Evolutionary conservation across 2,888 invertebrate species (phyloP).

Genomic region (Drosophila merina): DNA sequence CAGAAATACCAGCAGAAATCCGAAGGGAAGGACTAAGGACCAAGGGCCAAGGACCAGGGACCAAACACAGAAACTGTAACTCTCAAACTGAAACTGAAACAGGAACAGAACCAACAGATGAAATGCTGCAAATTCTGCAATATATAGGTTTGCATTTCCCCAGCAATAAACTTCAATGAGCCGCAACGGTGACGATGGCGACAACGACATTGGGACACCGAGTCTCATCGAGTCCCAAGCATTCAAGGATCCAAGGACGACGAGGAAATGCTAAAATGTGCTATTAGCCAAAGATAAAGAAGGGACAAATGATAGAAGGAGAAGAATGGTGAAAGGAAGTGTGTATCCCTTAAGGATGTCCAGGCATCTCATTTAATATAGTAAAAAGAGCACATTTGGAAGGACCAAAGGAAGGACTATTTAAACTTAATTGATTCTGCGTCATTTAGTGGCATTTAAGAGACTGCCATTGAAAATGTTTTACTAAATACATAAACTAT

Average conservation of each 20-base stretch:
- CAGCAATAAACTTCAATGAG: slow-evolving; percentile 74
- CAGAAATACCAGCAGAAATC: slow-evolving; percentile 10
- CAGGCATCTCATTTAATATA: slow-evolving; percentile 3
- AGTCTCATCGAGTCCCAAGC: background rate
- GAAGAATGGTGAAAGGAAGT: background rate
- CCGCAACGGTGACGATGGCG: slow-evolving; percentile 47
- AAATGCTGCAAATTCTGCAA: slow-evolving; percentile 63
- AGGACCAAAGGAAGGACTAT: background rate
- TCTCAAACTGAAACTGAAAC: slow-evolving; percentile 7
- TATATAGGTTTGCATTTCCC: slow-evolving; percentile 74
- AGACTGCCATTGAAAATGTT: background rate
- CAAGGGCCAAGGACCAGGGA: background rate
- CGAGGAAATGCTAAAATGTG: slow-evolving; percentile 68
- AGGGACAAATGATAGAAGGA: slow-evolving; percentile 46
- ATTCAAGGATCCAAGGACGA: slow-evolving; percentile 25
- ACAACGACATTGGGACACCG: slow-evolving; percentile 11
- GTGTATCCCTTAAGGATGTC: background rate
- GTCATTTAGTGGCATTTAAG: background rate
- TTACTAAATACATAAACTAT: background rate
- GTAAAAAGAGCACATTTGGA: background rate
- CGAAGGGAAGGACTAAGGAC: background rate
- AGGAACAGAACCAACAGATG: slow-evolving; percentile 46
- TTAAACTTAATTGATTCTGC: slow-evolving; percentile 18
- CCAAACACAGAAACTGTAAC: background rate
- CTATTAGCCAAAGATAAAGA: slow-evolving; percentile 55